Conservation (phyloP, 2,888 invertebrate genomes). For the Andrena flavipes region DNA sequence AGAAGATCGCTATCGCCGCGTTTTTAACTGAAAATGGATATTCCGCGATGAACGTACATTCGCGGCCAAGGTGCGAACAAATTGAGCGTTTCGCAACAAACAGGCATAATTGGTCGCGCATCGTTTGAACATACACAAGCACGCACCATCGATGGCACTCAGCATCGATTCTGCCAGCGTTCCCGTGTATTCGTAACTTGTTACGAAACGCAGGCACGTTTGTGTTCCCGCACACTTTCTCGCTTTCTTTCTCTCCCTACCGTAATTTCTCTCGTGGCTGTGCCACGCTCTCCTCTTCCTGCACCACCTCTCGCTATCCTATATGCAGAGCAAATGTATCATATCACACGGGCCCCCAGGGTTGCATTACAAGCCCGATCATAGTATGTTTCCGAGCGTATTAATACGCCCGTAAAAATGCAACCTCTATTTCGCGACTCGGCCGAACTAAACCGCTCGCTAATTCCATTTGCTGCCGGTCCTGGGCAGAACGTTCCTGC, state of each 20-base stretch:
- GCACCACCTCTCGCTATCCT: constrained; percentile 63
- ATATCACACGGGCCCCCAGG: constrained; percentile 82
- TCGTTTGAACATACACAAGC: constrained; percentile 72
- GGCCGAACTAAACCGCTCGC: constrained; percentile 75
- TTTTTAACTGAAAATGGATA: constrained; percentile 4
- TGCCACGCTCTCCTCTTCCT: constrained; percentile 53
- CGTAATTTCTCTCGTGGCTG: constrained; percentile 49
- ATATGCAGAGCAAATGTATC: constrained; percentile 82
- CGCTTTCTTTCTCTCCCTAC: constrained; percentile 54
- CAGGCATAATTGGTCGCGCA: constrained; percentile 79
- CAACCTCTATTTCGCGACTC: constrained; percentile 75
- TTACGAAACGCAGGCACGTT: constrained; percentile 77
- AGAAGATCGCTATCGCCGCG: neutral
- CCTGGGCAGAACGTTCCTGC: constrained; percentile 30
- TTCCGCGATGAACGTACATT: constrained; percentile 12
- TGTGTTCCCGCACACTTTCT: constrained; percentile 63
- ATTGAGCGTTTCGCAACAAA: constrained; percentile 73
- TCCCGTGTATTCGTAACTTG: constrained; percentile 76
- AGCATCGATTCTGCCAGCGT: constrained; percentile 47
- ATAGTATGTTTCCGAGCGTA: constrained; percentile 80
- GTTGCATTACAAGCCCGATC: constrained; percentile 83
- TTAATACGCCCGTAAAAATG: constrained; percentile 81
- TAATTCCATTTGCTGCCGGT: constrained; percentile 77
- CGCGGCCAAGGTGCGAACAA: constrained; percentile 58
- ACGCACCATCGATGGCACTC: constrained; percentile 68